phyloP scores from a whole-genome alignment of 2,797 vertebrate genomes.

The Melanotaenia nigrans region DNA sequence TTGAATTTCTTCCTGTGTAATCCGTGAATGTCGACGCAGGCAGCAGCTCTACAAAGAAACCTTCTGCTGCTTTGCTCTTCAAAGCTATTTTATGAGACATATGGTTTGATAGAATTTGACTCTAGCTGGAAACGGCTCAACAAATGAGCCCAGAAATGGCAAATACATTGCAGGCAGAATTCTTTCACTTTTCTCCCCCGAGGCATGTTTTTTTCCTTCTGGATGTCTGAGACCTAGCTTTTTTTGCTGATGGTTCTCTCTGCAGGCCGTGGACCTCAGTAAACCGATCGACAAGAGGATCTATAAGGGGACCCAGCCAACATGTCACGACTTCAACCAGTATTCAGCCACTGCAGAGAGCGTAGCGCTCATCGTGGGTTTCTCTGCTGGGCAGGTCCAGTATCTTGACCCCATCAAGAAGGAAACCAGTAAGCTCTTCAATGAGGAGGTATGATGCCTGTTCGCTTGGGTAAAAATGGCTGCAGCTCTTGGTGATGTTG shows the following conservation, averaged over 20 bases:
- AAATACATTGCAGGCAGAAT: neutral
- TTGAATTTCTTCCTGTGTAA: neutral
- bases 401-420: constrained; percentile 93
- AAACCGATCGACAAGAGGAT: constrained; percentile 94
- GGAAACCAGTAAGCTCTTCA: constrained; percentile 93
- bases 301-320: constrained; percentile 93
- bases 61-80: too few relatives aligned
- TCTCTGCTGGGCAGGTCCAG: constrained; percentile 92
- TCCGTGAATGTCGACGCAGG: neutral
- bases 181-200: neutral
- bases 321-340: constrained; percentile 94
- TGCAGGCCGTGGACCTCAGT: constrained; percentile 90
- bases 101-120: neutral
- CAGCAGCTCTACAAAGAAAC: neutral
- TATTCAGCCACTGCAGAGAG: constrained; percentile 89
- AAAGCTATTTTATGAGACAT: neutral
- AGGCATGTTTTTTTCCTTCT: neutral
- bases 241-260: constrained; percentile 27
- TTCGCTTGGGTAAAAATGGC: neutral
- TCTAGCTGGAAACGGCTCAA: neutral
- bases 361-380: constrained; percentile 90
- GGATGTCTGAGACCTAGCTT: neutral
- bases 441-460: constrained; percentile 83
- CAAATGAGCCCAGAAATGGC: neutral
- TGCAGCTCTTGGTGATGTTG: neutral